A percentile compares a stretch with the other conserved stretches of the same genome.
These are phyloP conservation scores for Sternarchorhynchus goeldii DNA, from an alignment of 2,797 vertebrate species.

Conservation along the genomic window DNA sequence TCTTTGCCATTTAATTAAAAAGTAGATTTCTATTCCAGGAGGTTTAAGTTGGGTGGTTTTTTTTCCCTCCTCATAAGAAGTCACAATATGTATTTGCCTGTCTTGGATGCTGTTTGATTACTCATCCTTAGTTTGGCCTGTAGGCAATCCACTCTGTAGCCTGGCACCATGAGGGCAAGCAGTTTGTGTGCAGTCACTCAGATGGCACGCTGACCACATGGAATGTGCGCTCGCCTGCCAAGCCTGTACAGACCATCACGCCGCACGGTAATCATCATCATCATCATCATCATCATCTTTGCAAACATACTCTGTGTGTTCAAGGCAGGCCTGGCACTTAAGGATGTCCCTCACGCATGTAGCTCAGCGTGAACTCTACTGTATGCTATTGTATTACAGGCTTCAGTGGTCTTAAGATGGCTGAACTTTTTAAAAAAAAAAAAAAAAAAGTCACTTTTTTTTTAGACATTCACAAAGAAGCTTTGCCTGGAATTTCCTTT, in stretches of 20 bases:
- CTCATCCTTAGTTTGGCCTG: slow-evolving; percentile 50
- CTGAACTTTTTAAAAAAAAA: background rate
- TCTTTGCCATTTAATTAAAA: background rate
- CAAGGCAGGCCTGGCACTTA: slow-evolving; percentile 18
- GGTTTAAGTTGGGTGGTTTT: background rate
- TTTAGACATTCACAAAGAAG: background rate
- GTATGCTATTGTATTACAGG: slow-evolving; percentile 12
- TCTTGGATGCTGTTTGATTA: slow-evolving; percentile 41
- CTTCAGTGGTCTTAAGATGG: slow-evolving; percentile 13
- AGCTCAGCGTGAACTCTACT: slow-evolving; percentile 5
- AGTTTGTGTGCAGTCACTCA: slow-evolving; percentile 98
- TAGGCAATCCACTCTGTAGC: slow-evolving; percentile 97
- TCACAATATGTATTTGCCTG: slow-evolving; percentile 8
- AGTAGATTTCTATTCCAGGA: background rate
- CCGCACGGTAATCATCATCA: slow-evolving; percentile 87
- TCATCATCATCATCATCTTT: slow-evolving; percentile 58
- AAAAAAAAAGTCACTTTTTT: too few relatives aligned
- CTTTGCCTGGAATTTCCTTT: slow-evolving; percentile 53
- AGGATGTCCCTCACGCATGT: slow-evolving; percentile 10
- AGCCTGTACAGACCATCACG: slow-evolving; percentile 91
- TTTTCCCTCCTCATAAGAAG: background rate
- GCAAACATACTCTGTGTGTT: slow-evolving; percentile 28
- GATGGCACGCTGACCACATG: slow-evolving; percentile 97
- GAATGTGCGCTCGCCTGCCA: slow-evolving; percentile 90
- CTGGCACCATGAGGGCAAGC: slow-evolving; percentile 99